Percentiles rank a stretch among this genome's conserved stretches.
Conservation (phyloP, 2,888 invertebrate genomes). For the Limnephilus rhombicus region DNA sequence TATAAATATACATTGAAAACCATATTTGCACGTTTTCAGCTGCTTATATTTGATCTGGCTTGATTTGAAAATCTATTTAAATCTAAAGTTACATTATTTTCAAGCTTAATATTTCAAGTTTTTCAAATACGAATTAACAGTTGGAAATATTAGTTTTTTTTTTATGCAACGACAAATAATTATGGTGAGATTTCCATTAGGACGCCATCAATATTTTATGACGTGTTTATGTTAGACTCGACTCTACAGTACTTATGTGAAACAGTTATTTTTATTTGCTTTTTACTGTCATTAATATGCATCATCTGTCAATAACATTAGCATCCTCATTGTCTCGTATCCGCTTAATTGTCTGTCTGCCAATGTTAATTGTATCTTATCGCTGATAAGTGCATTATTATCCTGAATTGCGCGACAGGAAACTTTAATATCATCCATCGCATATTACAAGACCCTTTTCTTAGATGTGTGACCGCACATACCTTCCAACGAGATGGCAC, state of each 20-base stretch:
- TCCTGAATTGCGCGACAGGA: not conserved
- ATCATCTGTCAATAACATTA: not conserved
- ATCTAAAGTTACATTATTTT: too few species aligned
- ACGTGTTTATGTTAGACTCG: too few species aligned
- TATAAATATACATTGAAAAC: too few species aligned
- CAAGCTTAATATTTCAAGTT: too few species aligned
- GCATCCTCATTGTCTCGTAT: not conserved
- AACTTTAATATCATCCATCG: not conserved
- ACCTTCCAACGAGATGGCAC: not conserved
- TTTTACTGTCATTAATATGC: not conserved
- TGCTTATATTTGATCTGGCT: too few species aligned
- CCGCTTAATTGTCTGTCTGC: slow-evolving; percentile 20
- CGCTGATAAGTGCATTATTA: slow-evolving; percentile 8
- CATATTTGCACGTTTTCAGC: too few species aligned
- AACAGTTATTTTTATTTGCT: not conserved
- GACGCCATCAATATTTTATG: too few species aligned
- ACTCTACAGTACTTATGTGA: not conserved
- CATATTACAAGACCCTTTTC: not conserved
- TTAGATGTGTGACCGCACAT: not conserved
- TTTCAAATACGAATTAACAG: not conserved
- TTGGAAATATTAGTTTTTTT: not conserved
- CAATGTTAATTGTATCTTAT: slow-evolving; percentile 12
- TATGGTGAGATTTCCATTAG: not conserved
- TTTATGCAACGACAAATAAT: too few species aligned
- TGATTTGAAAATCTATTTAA: too few species aligned